Evolutionary conservation across 2,888 invertebrate genomes (phyloP).

Genomic region (Spatulosminthurus flaviceps): DNA sequence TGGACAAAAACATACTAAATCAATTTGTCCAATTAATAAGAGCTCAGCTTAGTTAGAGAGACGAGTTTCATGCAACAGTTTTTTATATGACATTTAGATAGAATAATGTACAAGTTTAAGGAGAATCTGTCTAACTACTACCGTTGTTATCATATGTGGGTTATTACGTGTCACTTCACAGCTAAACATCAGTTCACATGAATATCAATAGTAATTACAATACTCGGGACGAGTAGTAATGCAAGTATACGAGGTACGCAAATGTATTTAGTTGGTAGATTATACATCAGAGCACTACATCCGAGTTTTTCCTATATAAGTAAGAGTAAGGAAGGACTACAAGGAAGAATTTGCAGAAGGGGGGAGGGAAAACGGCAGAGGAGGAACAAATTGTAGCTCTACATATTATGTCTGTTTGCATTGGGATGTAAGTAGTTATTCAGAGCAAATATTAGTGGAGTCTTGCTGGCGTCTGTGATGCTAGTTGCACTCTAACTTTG

Average conservation of each 20-base stretch:
- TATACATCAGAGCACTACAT: too few relatives aligned
- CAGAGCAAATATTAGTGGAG: too few relatives aligned
- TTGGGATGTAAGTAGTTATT: not conserved
- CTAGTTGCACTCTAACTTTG: too few relatives aligned
- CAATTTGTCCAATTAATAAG: not conserved
- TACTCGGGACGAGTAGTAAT: not conserved
- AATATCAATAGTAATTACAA: not conserved
- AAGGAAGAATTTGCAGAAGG: too few relatives aligned
- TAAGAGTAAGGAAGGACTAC: too few relatives aligned
- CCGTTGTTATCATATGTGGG: not conserved
- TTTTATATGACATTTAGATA: slow-evolving; percentile 8
- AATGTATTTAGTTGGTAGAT: too few relatives aligned
- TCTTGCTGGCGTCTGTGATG: too few relatives aligned
- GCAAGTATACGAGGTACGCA: not conserved
- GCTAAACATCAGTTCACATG: slow-evolving; percentile 21
- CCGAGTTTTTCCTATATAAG: too few relatives aligned
- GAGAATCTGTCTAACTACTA: not conserved
- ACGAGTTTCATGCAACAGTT: not conserved
- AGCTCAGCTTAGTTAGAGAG: not conserved
- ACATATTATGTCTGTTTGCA: too few relatives aligned
- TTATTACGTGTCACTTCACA: not conserved
- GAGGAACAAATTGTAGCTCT: too few relatives aligned
- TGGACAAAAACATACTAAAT: not conserved
- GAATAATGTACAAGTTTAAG: not conserved
- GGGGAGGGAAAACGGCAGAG: not conserved